Percentiles rank a stretch among this genome's conserved stretches.
phyloP scores from a whole-genome alignment of 2,113 vertebrate species.

The Callipepla squamata region DNA sequence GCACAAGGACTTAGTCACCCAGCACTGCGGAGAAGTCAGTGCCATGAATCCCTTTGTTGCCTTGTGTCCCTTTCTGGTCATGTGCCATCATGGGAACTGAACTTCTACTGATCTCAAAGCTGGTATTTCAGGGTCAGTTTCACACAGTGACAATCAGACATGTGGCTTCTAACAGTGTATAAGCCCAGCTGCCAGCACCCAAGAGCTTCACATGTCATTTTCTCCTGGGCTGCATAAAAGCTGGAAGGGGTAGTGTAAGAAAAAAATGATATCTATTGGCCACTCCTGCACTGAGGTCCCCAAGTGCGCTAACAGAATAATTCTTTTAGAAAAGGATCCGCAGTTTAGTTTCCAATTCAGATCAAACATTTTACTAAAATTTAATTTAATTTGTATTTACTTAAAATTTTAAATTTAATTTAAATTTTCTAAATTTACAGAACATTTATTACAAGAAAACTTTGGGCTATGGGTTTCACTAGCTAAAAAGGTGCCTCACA shows the following conservation, averaged over 20 bases:
- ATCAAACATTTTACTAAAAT: not conserved
- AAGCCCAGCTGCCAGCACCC: not conserved
- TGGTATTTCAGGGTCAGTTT: not conserved
- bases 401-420: no score
- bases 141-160: fast-evolving
- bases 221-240: not conserved
- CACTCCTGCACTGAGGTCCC: not conserved
- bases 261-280: fast-evolving
- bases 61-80: not conserved
- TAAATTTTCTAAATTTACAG: no score
- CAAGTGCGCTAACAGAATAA: not conserved
- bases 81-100: not conserved
- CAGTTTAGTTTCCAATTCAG: not conserved
- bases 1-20: not conserved
- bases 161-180: not conserved
- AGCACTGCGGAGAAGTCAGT: not conserved
- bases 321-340: not conserved
- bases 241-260: not conserved
- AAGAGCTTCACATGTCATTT: not conserved
- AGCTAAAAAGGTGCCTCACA: not conserved
- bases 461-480: not conserved
- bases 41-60: not conserved
- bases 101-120: not conserved
- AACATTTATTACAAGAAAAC: not conserved
- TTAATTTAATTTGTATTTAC: no score